A percentile compares a stretch with the other conserved stretches of the same genome.
Evolutionary conservation across 2,113 vertebrate species (phyloP).

Genomic region (Xiphophorus maculatus): DNA sequence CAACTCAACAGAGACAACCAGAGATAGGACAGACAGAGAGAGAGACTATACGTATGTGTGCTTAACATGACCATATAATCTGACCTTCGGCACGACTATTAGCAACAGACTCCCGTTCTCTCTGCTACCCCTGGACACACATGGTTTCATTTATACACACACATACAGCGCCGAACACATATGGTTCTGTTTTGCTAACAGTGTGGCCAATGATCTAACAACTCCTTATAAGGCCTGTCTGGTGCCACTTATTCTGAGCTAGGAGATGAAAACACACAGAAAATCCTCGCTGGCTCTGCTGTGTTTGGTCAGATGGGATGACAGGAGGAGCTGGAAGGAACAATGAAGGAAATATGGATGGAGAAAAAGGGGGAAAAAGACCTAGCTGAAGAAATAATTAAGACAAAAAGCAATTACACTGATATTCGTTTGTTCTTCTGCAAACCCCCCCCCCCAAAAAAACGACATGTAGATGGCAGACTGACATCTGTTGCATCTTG

Average conservation of each 20-base stretch:
- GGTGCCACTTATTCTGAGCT: slow-evolving; percentile 80
- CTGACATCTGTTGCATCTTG: slow-evolving; percentile 36
- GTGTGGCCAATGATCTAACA: slow-evolving; percentile 80
- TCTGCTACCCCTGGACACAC: slow-evolving; percentile 73
- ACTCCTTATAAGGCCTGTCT: slow-evolving; percentile 84
- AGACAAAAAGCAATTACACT: slow-evolving; percentile 7
- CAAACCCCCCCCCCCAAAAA: not conserved
- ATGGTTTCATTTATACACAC: slow-evolving; percentile 73
- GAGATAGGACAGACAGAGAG: slow-evolving; percentile 12
- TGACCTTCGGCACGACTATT: slow-evolving; percentile 77
- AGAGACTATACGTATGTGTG: slow-evolving; percentile 39
- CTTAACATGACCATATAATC: slow-evolving; percentile 70
- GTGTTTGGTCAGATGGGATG: slow-evolving; percentile 23
- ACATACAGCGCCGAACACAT: slow-evolving; percentile 56
- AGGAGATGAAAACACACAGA: slow-evolving; percentile 62
- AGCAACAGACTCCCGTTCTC: slow-evolving; percentile 76
- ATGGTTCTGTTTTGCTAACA: slow-evolving; percentile 76
- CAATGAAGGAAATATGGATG: slow-evolving; percentile 17
- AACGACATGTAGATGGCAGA: slow-evolving; percentile 32
- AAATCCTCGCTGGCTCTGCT: slow-evolving; percentile 30
- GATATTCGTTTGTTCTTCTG: not conserved
- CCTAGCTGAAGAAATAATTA: slow-evolving; percentile 10
- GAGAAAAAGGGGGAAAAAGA: slow-evolving; percentile 17
- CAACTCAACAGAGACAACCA: slow-evolving; percentile 5
- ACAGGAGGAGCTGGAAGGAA: slow-evolving; percentile 27